Evolutionary conservation across 2,797 vertebrate genomes (phyloP).

Genomic region (Bradypodion pumilum): DNA sequence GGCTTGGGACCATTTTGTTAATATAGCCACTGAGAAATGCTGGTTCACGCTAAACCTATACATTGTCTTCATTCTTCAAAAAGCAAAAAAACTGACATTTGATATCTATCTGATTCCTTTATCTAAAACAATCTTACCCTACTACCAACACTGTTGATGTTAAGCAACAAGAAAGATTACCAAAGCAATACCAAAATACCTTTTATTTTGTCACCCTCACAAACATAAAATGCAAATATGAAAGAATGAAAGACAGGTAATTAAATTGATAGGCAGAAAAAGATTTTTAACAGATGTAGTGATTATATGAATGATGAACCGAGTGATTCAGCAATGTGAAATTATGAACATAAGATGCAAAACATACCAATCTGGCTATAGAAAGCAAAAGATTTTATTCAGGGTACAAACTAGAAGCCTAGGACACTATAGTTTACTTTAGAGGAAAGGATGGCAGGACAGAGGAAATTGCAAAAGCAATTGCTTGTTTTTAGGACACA

Average conservation of each 20-base stretch:
- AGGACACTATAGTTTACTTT: neutral
- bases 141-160: neutral
- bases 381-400: neutral
- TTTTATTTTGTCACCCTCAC: neutral
- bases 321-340: neutral
- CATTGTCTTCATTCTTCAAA: neutral
- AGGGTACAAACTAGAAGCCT: neutral
- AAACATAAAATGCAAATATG: neutral
- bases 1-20: neutral
- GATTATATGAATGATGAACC: neutral
- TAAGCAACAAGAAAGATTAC: neutral
- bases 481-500: neutral
- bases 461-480: conserved; percentile 6
- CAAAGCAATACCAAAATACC: neutral
- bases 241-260: neutral
- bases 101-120: neutral
- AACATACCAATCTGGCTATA: neutral
- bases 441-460: neutral
- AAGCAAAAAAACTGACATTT: neutral
- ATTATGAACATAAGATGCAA: neutral
- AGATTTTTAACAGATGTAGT: neutral
- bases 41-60: conserved; percentile 1
- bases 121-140: too few relatives aligned
- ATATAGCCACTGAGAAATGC: neutral
- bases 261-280: neutral